phyloP scores from a whole-genome alignment of 2,888 invertebrate genomes.

The Diaperis boleti region DNA sequence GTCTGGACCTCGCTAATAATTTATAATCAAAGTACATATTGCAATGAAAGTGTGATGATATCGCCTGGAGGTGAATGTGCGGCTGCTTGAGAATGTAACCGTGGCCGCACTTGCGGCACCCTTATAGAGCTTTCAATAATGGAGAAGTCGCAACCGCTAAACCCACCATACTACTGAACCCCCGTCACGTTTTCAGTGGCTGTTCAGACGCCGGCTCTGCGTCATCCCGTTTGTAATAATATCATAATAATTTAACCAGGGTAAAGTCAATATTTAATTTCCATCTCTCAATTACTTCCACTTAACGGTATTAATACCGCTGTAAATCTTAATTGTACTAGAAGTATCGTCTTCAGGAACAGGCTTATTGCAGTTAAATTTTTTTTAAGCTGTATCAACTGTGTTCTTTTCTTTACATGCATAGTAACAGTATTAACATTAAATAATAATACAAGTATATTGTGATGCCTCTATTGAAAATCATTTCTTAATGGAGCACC shows the following conservation, averaged over 20 bases:
- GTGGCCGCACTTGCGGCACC: constrained; percentile 37
- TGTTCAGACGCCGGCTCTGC: constrained; percentile 36
- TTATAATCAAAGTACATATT: constrained; percentile 44
- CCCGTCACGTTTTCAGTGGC: constrained; percentile 39
- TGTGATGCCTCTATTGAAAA: no score
- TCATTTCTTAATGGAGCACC: no score
- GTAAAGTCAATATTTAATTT: constrained; percentile 42
- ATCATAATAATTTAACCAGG: constrained; percentile 41
- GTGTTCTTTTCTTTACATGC: no score
- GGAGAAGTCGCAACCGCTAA: constrained; percentile 46
- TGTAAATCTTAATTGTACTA: constrained; percentile 31
- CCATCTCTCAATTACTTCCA: constrained; percentile 40
- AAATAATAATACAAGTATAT: no score
- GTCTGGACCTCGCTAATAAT: constrained; percentile 38
- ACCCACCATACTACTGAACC: constrained; percentile 36
- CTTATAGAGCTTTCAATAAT: constrained; percentile 45
- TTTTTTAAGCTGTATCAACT: no score
- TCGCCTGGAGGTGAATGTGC: constrained; percentile 39
- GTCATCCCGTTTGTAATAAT: constrained; percentile 38
- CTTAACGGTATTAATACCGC: constrained; percentile 35
- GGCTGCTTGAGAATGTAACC: constrained; percentile 38
- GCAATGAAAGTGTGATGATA: constrained; percentile 51
- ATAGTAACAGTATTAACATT: no score
- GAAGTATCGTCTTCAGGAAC: constrained; percentile 1
- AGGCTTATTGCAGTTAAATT: no score